Evolutionary conservation across 2,888 invertebrate genomes (phyloP).

Genomic region (Keiferia lycopersicella): DNA sequence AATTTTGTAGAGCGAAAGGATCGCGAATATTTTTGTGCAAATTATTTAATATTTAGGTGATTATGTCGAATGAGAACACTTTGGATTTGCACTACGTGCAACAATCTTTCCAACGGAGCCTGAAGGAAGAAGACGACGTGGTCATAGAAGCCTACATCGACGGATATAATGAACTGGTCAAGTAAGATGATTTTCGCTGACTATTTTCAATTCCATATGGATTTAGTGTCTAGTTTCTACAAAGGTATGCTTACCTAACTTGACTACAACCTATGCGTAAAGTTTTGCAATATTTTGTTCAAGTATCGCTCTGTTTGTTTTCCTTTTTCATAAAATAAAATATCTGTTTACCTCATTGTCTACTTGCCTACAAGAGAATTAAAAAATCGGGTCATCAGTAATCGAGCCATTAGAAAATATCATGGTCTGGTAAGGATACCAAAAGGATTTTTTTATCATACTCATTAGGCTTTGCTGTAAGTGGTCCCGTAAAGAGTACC

Average conservation of each 20-base stretch:
- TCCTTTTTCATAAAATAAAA: background rate
- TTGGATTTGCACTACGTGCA: constrained; percentile 73
- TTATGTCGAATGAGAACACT: constrained; percentile 71
- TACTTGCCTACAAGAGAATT: too few species aligned
- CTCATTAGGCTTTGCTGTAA: too few species aligned
- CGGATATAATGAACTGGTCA: constrained; percentile 91
- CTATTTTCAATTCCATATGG: constrained; percentile 48
- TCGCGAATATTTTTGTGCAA: background rate
- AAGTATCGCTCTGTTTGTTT: background rate
- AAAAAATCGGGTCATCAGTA: too few species aligned
- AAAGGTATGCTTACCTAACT: background rate
- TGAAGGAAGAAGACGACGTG: constrained; percentile 87
- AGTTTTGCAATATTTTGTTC: background rate
- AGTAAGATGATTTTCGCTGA: constrained; percentile 79
- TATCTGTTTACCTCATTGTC: background rate
- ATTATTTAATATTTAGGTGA: background rate
- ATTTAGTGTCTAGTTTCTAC: background rate
- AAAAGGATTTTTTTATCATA: too few species aligned
- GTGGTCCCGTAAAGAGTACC: too few species aligned
- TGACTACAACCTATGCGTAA: background rate
- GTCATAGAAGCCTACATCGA: constrained; percentile 86
- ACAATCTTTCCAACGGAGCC: constrained; percentile 84
- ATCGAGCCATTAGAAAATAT: too few species aligned
- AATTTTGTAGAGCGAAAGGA: too few species aligned
- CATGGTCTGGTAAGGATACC: too few species aligned